phyloP scores from a whole-genome alignment of 1,140 invertebrate species.

The Drosophila littoralis region DNA sequence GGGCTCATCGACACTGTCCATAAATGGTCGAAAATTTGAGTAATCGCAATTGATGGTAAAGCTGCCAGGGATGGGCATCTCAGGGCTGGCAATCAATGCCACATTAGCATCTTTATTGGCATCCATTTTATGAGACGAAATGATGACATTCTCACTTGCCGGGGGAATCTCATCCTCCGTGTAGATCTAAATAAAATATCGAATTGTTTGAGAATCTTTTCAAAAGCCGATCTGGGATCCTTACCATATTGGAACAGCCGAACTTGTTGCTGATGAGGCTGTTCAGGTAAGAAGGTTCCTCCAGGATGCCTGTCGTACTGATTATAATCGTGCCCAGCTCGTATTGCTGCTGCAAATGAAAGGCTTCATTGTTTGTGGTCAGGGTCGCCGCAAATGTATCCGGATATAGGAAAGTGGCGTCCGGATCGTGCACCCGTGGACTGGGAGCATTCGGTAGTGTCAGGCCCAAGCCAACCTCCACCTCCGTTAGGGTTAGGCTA shows the following conservation, averaged over 20 bases:
- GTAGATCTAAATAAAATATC: constrained; percentile 42
- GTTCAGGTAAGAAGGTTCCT: constrained; percentile 31
- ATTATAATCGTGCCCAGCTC: constrained; percentile 60
- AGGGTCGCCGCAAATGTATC: neutral
- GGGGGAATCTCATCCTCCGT: constrained; percentile 42
- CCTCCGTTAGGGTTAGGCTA: constrained; percentile 2
- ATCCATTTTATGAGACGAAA: constrained; percentile 41
- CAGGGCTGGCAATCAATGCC: constrained; percentile 17
- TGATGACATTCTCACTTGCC: constrained; percentile 40
- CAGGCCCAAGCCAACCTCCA: constrained; percentile 9
- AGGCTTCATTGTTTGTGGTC: constrained; percentile 15
- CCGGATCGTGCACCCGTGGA: neutral
- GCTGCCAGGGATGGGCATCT: constrained; percentile 19
- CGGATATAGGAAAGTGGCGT: constrained; percentile 2
- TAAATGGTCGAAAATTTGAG: constrained; percentile 55
- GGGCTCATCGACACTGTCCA: constrained; percentile 67
- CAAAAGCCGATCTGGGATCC: neutral
- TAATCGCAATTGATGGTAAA: constrained; percentile 49
- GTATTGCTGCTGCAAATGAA: constrained; percentile 45
- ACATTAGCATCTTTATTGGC: constrained; percentile 18
- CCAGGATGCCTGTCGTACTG: constrained; percentile 32
- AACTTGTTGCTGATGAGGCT: constrained; percentile 40
- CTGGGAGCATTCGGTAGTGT: constrained; percentile 6
- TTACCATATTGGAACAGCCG: constrained; percentile 49
- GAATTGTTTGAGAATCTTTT: too few relatives aligned